phyloP scores from a whole-genome alignment of 2,888 invertebrate species.

The Timema podura region DNA sequence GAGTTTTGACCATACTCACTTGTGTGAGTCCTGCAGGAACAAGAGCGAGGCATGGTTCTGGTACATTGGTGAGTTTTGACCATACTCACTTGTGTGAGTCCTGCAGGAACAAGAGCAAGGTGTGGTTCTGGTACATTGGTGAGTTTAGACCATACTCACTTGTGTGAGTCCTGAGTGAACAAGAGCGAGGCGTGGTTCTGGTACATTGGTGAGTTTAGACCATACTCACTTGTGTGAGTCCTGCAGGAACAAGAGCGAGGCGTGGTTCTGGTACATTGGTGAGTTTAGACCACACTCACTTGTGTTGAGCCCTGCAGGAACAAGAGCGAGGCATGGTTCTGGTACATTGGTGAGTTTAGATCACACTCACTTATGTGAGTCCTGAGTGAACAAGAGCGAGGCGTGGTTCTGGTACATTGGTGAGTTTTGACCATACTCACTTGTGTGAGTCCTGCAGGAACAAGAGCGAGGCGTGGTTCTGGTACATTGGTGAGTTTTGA shows the following conservation, averaged over 20 bases:
- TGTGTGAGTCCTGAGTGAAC: constrained; percentile 48
- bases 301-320: constrained; percentile 64
- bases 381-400: constrained; percentile 59
- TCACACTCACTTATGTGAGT: no score
- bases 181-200: constrained; percentile 64
- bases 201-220: constrained; percentile 71
- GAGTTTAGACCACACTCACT: constrained; percentile 33
- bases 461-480: constrained; percentile 65
- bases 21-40: constrained; percentile 46
- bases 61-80: constrained; percentile 71
- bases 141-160: constrained; percentile 33
- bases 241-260: constrained; percentile 60
- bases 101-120: constrained; percentile 60
- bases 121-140: constrained; percentile 84
- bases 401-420: constrained; percentile 84
- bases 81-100: no score
- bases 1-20: constrained; percentile 33
- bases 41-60: constrained; percentile 64
- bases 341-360: constrained; percentile 71
- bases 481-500: constrained; percentile 71
- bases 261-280: constrained; percentile 84
- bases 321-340: constrained; percentile 65
- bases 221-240: no score
- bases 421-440: constrained; percentile 40
- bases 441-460: constrained; percentile 45